Evolutionary conservation across 2,113 vertebrate genomes (phyloP).

Genomic region (Clarias gariepinus): DNA sequence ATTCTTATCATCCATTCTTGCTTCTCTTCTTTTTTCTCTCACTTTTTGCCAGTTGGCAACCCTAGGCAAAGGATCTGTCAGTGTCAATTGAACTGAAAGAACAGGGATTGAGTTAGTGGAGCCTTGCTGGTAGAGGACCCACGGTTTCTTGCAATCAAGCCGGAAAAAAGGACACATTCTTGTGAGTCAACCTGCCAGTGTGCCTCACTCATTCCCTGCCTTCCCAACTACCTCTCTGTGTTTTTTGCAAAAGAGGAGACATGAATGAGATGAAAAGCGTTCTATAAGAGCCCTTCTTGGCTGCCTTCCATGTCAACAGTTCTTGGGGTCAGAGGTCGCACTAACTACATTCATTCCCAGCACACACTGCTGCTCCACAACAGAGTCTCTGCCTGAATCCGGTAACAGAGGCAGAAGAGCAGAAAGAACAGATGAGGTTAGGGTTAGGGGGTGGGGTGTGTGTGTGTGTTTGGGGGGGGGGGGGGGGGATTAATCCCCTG

Average conservation of each 20-base stretch:
- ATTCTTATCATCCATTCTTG: background rate
- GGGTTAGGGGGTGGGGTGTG: conserved; percentile 17
- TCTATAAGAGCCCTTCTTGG: conserved; percentile 97
- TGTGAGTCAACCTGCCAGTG: conserved; percentile 84
- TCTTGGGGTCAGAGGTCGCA: conserved; percentile 96
- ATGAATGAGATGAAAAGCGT: conserved; percentile 99
- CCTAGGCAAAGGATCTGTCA: conserved; percentile 96
- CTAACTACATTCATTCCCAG: conserved; percentile 99
- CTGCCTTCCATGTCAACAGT: conserved; percentile 98
- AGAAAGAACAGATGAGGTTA: conserved; percentile 25
- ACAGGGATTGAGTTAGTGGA: conserved; percentile 84
- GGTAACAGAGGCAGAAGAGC: conserved; percentile 66
- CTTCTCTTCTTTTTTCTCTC: conserved; percentile 55
- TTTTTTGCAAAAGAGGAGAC: conserved; percentile 73
- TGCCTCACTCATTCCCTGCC: conserved; percentile 81
- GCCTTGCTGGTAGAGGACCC: conserved; percentile 85
- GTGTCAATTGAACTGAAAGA: conserved; percentile 88
- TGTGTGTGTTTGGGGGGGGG: conserved; percentile 49
- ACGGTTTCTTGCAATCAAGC: conserved; percentile 90
- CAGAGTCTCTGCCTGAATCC: conserved; percentile 90
- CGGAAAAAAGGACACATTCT: conserved; percentile 90
- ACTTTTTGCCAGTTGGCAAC: conserved; percentile 91
- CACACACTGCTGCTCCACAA: conserved; percentile 90
- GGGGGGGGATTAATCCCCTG: conserved; percentile 81
- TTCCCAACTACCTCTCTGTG: conserved; percentile 62